Evolutionary conservation across 2,888 invertebrate species (phyloP).

Genomic region (Apamea crenata): DNA sequence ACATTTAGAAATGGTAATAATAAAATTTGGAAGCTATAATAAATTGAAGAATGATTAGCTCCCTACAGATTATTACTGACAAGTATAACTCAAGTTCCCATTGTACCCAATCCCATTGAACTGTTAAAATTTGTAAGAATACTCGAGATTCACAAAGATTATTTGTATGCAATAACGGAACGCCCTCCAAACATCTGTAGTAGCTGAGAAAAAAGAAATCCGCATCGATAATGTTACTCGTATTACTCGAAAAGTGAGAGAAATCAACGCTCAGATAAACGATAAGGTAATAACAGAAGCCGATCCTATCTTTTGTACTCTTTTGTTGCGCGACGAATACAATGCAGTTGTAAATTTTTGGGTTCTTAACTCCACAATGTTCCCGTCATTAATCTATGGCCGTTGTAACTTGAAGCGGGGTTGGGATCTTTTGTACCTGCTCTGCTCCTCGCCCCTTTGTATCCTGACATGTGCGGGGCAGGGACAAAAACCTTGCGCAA

Average conservation of each 20-base stretch:
- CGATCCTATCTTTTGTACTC: constrained; percentile 87
- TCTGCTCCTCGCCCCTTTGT: constrained; percentile 82
- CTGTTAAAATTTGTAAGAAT: constrained; percentile 65
- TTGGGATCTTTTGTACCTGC: constrained; percentile 88
- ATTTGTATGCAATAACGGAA: constrained; percentile 85
- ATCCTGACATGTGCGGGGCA: constrained; percentile 87
- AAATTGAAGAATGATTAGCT: constrained; percentile 71
- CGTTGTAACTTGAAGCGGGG: constrained; percentile 88
- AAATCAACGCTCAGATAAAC: constrained; percentile 85
- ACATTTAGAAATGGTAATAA: constrained; percentile 56
- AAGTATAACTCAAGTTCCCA: constrained; percentile 59
- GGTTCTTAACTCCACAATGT: constrained; percentile 89
- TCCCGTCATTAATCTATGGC: constrained; percentile 89
- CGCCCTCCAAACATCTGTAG: constrained; percentile 87
- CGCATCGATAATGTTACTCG: constrained; percentile 82
- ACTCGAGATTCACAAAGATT: constrained; percentile 73
- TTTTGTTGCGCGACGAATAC: constrained; percentile 83
- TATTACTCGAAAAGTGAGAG: constrained; percentile 88
- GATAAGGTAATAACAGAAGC: constrained; percentile 90
- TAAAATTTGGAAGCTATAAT: constrained; percentile 66
- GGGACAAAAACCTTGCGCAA: constrained; percentile 89
- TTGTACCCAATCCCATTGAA: constrained; percentile 59
- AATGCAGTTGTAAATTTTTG: constrained; percentile 90
- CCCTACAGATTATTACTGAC: constrained; percentile 65
- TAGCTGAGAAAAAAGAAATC: constrained; percentile 74